Conservation (phyloP, 2,113 vertebrate genomes). For the Phylloscopus trochilus region DNA sequence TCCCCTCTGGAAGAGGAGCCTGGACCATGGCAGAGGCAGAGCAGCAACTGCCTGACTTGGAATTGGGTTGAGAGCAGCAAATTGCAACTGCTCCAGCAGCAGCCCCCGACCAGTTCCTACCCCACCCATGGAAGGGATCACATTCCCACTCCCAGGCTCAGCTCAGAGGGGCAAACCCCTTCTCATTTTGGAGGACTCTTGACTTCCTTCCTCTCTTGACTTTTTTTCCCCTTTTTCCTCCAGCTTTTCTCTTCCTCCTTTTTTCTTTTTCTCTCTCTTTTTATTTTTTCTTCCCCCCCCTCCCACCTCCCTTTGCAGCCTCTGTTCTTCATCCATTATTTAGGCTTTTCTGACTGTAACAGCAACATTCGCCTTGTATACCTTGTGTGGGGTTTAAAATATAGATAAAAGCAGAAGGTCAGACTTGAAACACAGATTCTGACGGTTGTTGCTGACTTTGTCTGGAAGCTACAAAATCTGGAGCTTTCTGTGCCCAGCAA, state of each 20-base stretch:
- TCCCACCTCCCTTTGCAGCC: conserved; percentile 47
- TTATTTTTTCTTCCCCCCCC: background rate
- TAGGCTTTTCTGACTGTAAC: conserved; percentile 84
- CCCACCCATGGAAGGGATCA: background rate
- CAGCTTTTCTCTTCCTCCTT: background rate
- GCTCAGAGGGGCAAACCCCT: background rate
- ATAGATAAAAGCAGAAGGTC: conserved; percentile 97
- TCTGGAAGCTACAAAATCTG: conserved; percentile 71
- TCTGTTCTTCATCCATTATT: conserved; percentile 89
- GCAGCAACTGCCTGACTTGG: background rate
- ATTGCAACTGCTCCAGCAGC: background rate
- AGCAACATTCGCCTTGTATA: conserved; percentile 86
- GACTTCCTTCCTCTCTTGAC: background rate
- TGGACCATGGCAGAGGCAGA: background rate
- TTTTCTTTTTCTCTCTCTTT: background rate
- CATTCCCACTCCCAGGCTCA: background rate
- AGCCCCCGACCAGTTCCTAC: background rate
- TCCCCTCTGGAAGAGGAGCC: background rate
- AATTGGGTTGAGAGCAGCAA: background rate
- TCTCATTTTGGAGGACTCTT: background rate
- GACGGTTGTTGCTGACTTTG: conserved; percentile 69
- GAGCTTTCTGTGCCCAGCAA: conserved; percentile 27
- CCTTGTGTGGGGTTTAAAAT: conserved; percentile 97
- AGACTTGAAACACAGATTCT: conserved; percentile 84
- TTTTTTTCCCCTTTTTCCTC: background rate